Base-by-base conservation (phyloP, 2,797 vertebrate species). In the Clarias pachynema region DNA sequence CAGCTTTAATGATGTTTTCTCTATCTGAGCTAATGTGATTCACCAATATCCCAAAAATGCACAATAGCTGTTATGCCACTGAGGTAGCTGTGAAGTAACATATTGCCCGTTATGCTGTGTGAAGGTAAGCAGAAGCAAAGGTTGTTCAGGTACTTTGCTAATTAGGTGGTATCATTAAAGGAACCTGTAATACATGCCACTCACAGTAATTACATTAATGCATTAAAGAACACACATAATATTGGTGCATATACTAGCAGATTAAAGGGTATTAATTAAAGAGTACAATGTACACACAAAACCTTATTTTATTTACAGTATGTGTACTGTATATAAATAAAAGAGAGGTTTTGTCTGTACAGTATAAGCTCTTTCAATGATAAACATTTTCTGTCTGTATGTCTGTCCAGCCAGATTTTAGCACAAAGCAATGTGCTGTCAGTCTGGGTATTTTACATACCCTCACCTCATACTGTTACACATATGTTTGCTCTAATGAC, bases 111-210 rank as follows among this genome's bases (percentile, higher is more conserved):
- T 84, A 83, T 79, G 89, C 83, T 84, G 62, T 84, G 84, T 87
- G 87, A 90, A 88, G 85, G 92, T 87, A 89, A 91, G 89, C 80
- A 91, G 84, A 93, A 94, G 93, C 91, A 60, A 82, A 87, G 91
- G 92, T 91, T 84, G 89, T 81, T 59, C 79, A 84, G 86, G 86
- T 91, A 86, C 81, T 90, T 89, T 82, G 79, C 85, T 93, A 91
- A 93, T 93, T 84, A 92, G 86, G 81, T 88, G 22, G 24, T 85
- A 69, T 86, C 83, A 84, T 79, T 86, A 89, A 73, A 65, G 49
- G 60, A 91, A 84, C 84, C 87, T 84, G 80, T 70, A 49, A 74
- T 75, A 82, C 77, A 86, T 85, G 82, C n/a, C 70, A 68, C 3
- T 18, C 82, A 37, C 77, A 83, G 74, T 90, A 87, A 93, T 89